Conservation (phyloP, 2,888 invertebrate species). For the Emmelina monodactyla region DNA sequence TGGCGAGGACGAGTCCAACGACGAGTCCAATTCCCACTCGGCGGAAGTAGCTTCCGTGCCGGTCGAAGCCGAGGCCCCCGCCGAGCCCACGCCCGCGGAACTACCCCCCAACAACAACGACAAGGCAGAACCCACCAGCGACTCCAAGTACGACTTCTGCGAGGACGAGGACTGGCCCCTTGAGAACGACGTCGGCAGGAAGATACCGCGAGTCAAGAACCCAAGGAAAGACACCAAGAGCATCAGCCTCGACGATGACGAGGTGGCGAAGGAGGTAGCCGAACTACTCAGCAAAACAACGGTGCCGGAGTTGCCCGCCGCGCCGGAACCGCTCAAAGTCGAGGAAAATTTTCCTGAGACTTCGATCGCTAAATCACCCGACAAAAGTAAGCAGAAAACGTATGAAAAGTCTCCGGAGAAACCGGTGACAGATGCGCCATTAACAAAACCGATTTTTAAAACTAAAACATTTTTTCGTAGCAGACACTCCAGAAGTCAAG, state of each 20-base stretch:
- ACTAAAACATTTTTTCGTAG: constrained; percentile 65
- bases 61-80: constrained; percentile 40
- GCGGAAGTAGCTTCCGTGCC: constrained; percentile 40
- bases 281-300: constrained; percentile 68
- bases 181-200: constrained; percentile 64
- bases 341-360: constrained; percentile 69
- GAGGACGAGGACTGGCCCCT: constrained; percentile 73
- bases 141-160: constrained; percentile 82
- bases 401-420: constrained; percentile 17
- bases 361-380: constrained; percentile 53
- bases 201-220: constrained; percentile 70
- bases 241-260: constrained; percentile 47
- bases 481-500: constrained; percentile 60
- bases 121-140: constrained; percentile 51
- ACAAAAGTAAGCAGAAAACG: constrained; percentile 28
- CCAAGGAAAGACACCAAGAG: constrained; percentile 47
- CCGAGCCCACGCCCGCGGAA: constrained; percentile 44
- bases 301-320: constrained; percentile 64
- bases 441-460: constrained; percentile 58
- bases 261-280: constrained; percentile 66
- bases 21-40: constrained; percentile 32
- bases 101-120: constrained; percentile 34
- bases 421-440: constrained; percentile 23
- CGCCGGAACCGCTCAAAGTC: constrained; percentile 55
- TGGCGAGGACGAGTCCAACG: constrained; percentile 50